A percentile compares a stretch with the other conserved stretches of the same genome.
Conservation (phyloP, 1,140 invertebrate species). For the Brachionus sp. region DNA sequence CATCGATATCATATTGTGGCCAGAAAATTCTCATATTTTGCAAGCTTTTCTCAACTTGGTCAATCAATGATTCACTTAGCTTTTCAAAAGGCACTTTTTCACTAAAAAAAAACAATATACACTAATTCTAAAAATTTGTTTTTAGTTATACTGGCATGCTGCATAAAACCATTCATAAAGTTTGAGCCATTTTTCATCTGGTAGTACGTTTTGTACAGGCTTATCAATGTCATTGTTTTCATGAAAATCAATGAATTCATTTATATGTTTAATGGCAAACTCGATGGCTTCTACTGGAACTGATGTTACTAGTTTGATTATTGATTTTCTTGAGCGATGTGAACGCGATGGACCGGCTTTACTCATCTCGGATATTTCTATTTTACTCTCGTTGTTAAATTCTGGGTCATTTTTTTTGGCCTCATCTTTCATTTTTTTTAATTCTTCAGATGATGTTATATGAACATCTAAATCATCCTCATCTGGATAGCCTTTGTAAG, state of each 20-base stretch:
- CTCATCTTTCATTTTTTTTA: conserved; percentile 48
- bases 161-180: conserved; percentile 64
- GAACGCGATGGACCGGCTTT: neutral
- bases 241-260: conserved; percentile 70
- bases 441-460: conserved; percentile 24
- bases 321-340: conserved; percentile 19
- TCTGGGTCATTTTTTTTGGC: conserved; percentile 56
- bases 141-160: conserved; percentile 37
- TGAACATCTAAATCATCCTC: conserved; percentile 45
- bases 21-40: conserved; percentile 66
- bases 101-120: conserved; percentile 57
- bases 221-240: conserved; percentile 79
- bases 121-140: neutral
- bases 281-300: conserved; percentile 70
- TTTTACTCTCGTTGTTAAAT: conserved; percentile 46
- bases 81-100: conserved; percentile 51
- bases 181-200: conserved; percentile 75
- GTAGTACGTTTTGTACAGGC: neutral
- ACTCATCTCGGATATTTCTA: neutral
- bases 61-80: conserved; percentile 51
- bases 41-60: conserved; percentile 60
- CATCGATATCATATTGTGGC: conserved; percentile 76
- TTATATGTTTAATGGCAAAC: conserved; percentile 72
- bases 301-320: conserved; percentile 57
- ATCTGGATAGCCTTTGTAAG: conserved; percentile 52